These are phyloP conservation scores for Caretta caretta DNA, from an alignment of 2,113 vertebrate genomes.

Conservation along the genomic window DNA sequence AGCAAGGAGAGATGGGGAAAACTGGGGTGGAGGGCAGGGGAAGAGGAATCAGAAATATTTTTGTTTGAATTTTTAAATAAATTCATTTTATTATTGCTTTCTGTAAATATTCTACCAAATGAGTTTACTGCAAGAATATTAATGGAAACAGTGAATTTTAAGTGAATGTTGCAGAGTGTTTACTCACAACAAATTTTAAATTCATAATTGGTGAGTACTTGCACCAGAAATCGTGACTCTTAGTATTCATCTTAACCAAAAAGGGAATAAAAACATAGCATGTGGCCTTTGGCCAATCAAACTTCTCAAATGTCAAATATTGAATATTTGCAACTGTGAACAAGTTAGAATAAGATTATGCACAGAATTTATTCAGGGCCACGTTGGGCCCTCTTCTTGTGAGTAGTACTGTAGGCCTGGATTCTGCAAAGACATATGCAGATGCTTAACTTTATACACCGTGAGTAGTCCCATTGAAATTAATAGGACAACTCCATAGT, in stretches of 20 bases:
- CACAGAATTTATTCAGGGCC: neutral
- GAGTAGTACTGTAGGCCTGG: neutral
- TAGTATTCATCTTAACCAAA: neutral
- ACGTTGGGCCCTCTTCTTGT: neutral
- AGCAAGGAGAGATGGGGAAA: neutral
- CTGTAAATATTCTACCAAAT: neutral
- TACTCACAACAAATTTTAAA: neutral
- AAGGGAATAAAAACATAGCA: fast-evolving
- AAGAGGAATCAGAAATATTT: neutral
- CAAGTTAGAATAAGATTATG: neutral
- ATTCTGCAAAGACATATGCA: neutral
- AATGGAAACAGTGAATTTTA: neutral
- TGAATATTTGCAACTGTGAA: neutral
- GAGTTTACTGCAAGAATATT: neutral
- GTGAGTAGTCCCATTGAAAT: neutral
- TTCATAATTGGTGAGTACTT: neutral
- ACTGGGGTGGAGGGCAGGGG: neutral
- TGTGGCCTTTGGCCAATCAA: neutral
- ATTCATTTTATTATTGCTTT: conserved; percentile 26
- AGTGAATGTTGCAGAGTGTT: neutral
- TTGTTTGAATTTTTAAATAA: neutral
- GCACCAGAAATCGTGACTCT: neutral
- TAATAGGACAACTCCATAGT: neutral
- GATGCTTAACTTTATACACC: neutral
- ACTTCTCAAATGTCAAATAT: neutral